phyloP scores from a whole-genome alignment of 2,888 invertebrate genomes.

The Callyntrura guangdongensis region DNA sequence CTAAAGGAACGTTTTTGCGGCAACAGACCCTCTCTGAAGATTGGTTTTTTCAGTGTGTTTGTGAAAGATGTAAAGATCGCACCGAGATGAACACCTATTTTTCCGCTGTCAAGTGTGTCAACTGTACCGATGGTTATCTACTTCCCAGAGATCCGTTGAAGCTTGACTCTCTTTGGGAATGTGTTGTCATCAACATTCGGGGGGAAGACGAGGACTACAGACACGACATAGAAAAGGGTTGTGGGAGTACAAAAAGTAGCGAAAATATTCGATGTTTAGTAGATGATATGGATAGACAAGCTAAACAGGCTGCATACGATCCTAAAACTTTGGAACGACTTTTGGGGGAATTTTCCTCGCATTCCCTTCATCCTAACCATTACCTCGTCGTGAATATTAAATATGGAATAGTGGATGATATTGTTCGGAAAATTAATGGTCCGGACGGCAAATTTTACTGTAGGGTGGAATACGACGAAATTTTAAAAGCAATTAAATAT shows the following conservation, averaged over 20 bases:
- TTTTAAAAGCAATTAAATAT: slow-evolving; percentile 54
- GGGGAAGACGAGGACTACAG: background rate
- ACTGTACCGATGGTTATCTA: slow-evolving; percentile 68
- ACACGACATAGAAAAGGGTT: slow-evolving; percentile 24
- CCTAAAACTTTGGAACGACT: slow-evolving; percentile 53
- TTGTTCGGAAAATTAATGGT: slow-evolving; percentile 65
- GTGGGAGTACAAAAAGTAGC: slow-evolving; percentile 27
- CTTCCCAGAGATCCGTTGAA: slow-evolving; percentile 64
- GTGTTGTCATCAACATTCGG: slow-evolving; percentile 5
- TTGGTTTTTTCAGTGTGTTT: slow-evolving; percentile 79
- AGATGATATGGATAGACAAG: slow-evolving; percentile 47
- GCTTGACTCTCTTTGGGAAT: slow-evolving; percentile 61
- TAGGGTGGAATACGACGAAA: slow-evolving; percentile 34
- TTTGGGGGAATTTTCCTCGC: slow-evolving; percentile 22
- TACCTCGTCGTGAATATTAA: slow-evolving; percentile 68
- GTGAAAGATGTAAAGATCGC: slow-evolving; percentile 75
- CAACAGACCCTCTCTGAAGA: slow-evolving; percentile 63
- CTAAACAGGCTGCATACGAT: slow-evolving; percentile 52
- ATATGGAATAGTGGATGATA: slow-evolving; percentile 72
- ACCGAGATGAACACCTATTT: slow-evolving; percentile 75
- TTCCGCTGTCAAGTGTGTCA: slow-evolving; percentile 73
- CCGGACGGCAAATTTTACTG: background rate
- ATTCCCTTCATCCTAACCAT: slow-evolving; percentile 75
- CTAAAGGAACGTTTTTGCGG: slow-evolving; percentile 71
- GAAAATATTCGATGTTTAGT: slow-evolving; percentile 40